Evolutionary conservation across 37 sponge, comb jelly and placozoan genomes (phyloP).

Genomic region (Aplysina aerophoba): DNA sequence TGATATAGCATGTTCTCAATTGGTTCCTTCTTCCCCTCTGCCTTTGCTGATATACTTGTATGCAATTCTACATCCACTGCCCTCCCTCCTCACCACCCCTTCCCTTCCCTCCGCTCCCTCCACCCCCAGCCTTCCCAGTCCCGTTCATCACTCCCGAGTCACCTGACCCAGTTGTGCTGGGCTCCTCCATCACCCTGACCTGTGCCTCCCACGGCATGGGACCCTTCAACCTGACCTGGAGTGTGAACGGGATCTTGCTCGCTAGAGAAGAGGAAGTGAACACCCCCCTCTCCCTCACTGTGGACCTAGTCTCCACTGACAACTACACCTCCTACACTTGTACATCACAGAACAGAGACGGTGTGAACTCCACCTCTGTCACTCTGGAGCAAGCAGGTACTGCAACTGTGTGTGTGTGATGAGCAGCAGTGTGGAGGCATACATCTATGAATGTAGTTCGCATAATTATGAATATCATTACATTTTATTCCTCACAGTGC

Average conservation of each 20-base stretch:
- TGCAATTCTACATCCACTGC: too few species aligned
- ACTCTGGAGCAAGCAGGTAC: conserved; percentile 8
- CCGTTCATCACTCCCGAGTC: background rate
- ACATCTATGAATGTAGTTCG: too few species aligned
- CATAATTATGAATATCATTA: too few species aligned
- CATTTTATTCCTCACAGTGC: background rate
- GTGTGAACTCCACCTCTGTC: background rate
- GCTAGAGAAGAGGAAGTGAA: background rate
- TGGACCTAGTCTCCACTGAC: background rate
- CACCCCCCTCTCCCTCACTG: background rate
- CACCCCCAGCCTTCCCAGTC: background rate
- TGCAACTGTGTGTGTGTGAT: too few species aligned
- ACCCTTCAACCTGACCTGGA: conserved; percentile 27
- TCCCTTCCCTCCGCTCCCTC: background rate
- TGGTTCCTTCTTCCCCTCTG: too few species aligned
- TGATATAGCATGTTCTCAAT: too few species aligned
- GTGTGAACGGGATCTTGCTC: background rate
- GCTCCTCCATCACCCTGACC: background rate
- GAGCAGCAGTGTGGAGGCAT: too few species aligned
- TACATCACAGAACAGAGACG: background rate
- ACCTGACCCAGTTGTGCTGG: conserved; percentile 28
- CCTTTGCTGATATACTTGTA: too few species aligned
- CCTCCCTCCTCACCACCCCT: too few species aligned
- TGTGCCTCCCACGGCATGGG: conserved; percentile 13
- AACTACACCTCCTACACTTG: conserved; percentile 33